phyloP scores from a whole-genome alignment of 2,113 vertebrate species.

The Bos javanicus region DNA sequence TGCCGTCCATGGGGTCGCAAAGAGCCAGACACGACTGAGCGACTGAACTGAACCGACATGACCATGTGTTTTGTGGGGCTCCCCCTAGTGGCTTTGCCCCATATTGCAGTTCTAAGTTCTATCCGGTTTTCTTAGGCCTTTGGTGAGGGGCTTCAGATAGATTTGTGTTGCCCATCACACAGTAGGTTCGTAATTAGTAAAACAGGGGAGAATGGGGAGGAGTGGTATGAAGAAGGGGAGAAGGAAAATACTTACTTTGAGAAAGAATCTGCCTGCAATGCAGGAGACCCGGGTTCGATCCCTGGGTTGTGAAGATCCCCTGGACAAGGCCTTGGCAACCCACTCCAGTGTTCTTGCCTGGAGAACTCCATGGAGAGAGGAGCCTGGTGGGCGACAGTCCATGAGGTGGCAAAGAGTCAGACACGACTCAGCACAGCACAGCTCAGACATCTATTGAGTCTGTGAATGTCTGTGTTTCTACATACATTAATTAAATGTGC shows the following conservation, averaged over 20 bases:
- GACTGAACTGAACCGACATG: neutral
- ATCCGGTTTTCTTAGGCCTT: neutral
- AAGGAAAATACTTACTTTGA: neutral
- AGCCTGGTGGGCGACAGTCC: no score
- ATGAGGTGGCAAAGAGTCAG: no score
- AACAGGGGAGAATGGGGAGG: neutral
- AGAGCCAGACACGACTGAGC: accelerated
- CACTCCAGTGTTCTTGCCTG: neutral
- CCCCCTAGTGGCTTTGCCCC: constrained; percentile 35
- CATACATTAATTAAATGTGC: neutral
- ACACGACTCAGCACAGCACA: no score
- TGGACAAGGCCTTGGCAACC: neutral
- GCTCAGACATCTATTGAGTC: neutral
- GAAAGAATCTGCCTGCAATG: neutral
- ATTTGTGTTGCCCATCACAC: neutral
- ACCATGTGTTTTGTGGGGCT: neutral
- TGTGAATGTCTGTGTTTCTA: neutral
- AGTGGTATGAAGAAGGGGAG: neutral
- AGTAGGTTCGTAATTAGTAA: neutral
- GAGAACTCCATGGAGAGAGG: neutral
- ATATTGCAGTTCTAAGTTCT: neutral
- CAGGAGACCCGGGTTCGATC: accelerated
- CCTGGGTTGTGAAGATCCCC: neutral
- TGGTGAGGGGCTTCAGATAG: neutral
- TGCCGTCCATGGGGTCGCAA: neutral